These are phyloP conservation scores for Crenuchus spilurus DNA, from an alignment of 2,797 vertebrate genomes.

Conservation along the genomic window DNA sequence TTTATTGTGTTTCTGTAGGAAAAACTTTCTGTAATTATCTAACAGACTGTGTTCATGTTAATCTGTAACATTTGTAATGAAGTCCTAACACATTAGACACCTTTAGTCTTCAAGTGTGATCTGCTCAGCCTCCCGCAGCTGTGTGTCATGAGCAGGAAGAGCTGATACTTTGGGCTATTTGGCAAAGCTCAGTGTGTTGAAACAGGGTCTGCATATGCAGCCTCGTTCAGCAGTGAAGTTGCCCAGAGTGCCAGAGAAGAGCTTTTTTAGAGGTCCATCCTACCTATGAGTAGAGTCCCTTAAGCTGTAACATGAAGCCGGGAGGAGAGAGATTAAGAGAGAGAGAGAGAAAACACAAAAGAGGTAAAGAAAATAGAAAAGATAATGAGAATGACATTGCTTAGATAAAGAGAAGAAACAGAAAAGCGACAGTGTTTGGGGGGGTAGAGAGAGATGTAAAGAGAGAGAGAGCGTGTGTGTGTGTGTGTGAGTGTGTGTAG, in stretches of 20 bases:
- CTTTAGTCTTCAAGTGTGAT: no score
- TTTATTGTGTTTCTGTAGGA: no score
- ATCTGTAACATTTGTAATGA: no score
- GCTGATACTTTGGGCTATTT: neutral
- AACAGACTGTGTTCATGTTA: no score
- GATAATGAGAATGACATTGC: slow-evolving; percentile 3
- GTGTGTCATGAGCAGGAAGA: neutral
- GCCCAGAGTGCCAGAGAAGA: neutral
- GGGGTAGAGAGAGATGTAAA: neutral
- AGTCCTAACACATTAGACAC: no score
- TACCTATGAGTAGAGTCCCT: slow-evolving; percentile 57
- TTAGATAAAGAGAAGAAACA: slow-evolving; percentile 38
- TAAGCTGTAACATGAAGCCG: slow-evolving; percentile 76
- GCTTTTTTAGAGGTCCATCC: slow-evolving; percentile 8
- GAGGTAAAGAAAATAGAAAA: neutral
- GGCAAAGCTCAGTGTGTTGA: neutral
- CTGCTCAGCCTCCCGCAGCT: neutral
- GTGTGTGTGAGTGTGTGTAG: slow-evolving; percentile 44
- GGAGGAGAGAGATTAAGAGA: slow-evolving; percentile 32
- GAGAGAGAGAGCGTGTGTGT: slow-evolving; percentile 20
- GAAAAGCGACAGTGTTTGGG: slow-evolving; percentile 48
- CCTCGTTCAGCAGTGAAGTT: slow-evolving; percentile 70
- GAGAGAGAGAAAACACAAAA: neutral
- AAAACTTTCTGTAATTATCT: no score
- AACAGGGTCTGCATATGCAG: slow-evolving; percentile 17